These are phyloP conservation scores for Chymomyza procnemis DNA, from an alignment of 2,888 invertebrate genomes.

Conservation along the genomic window DNA sequence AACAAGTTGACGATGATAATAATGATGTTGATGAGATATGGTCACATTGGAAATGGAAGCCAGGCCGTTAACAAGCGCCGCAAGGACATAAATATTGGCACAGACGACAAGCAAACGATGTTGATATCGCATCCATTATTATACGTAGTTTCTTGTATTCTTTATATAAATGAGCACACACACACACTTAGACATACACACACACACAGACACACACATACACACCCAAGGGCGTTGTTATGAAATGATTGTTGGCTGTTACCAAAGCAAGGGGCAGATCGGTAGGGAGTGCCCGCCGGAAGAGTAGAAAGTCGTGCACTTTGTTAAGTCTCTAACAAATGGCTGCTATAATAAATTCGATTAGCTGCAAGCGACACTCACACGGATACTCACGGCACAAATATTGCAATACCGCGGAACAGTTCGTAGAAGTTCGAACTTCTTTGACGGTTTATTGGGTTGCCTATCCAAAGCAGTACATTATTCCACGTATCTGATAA, in stretches of 20 bases:
- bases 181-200: background rate
- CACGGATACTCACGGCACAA: slow-evolving; percentile 15
- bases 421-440: background rate
- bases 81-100: slow-evolving; percentile 60
- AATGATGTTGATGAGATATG: slow-evolving; percentile 35
- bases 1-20: slow-evolving; percentile 30
- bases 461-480: slow-evolving; percentile 32
- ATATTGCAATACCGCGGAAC: background rate
- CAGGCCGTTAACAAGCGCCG: slow-evolving; percentile 36
- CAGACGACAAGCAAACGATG: slow-evolving; percentile 22
- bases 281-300: background rate
- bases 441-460: slow-evolving; percentile 38
- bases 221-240: slow-evolving; percentile 39
- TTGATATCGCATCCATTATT: slow-evolving; percentile 11
- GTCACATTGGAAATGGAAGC: slow-evolving; percentile 20
- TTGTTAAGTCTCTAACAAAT: slow-evolving; percentile 53
- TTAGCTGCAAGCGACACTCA: slow-evolving; percentile 50
- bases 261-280: slow-evolving; percentile 7
- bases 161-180: slow-evolving; percentile 27
- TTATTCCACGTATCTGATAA: background rate
- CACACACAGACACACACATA: slow-evolving; percentile 6
- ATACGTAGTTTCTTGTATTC: background rate
- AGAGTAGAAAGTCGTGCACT: slow-evolving; percentile 26
- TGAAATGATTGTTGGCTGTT: slow-evolving; percentile 43
- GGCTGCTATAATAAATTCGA: slow-evolving; percentile 65